Evolutionary conservation across 2,113 vertebrate species (phyloP).

Genomic region (Callionymus lyra): DNA sequence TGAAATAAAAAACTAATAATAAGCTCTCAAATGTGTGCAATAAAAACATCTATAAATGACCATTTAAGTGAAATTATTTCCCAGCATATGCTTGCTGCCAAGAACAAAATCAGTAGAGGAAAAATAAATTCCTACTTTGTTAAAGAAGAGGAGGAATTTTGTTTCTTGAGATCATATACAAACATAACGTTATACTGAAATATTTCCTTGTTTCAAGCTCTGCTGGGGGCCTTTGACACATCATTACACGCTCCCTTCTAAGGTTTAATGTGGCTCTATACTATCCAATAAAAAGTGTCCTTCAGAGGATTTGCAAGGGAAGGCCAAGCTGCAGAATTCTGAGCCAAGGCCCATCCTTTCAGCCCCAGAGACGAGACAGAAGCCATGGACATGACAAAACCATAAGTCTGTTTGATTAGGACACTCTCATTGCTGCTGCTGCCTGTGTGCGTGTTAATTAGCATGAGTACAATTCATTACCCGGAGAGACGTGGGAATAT

Average conservation of each 20-base stretch:
- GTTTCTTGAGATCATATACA: neutral
- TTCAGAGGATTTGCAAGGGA: conserved; percentile 5
- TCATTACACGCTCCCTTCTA: neutral
- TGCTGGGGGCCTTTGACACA: neutral
- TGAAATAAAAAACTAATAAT: too few species aligned
- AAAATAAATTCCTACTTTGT: too few species aligned
- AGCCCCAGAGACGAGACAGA: conserved; percentile 20
- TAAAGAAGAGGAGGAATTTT: too few species aligned
- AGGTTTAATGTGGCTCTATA: conserved; percentile 16
- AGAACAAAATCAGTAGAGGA: too few species aligned
- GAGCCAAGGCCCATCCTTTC: conserved; percentile 5
- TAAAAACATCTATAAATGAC: too few species aligned
- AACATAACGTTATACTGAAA: neutral
- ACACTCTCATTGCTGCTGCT: conserved; percentile 35
- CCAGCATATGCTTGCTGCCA: too few species aligned
- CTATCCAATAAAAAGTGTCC: conserved; percentile 10
- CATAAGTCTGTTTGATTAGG: conserved; percentile 52
- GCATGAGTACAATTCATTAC: conserved; percentile 53
- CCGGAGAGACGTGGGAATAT: conserved; percentile 48
- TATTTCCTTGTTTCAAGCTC: neutral
- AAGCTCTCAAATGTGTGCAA: too few species aligned
- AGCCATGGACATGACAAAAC: conserved; percentile 37
- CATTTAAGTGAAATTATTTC: too few species aligned
- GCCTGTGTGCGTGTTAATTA: conserved; percentile 45
- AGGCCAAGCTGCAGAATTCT: conserved; percentile 2